phyloP scores from a whole-genome alignment of 1,140 invertebrate species.

The Aricia agestis region DNA sequence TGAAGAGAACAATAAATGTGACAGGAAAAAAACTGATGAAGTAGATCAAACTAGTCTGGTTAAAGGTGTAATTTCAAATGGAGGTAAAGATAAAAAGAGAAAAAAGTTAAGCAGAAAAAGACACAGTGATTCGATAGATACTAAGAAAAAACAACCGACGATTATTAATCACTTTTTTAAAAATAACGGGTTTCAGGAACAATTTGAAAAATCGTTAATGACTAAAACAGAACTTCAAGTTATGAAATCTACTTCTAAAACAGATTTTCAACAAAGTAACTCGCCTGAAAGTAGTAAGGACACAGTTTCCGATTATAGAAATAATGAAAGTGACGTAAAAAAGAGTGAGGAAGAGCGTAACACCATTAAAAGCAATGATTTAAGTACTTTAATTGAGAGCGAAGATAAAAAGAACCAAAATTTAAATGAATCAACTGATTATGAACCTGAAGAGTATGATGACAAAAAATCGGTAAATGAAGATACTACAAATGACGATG shows the following conservation, averaged over 20 bases:
- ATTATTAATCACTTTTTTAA: not conserved
- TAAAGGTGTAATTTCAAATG: not conserved
- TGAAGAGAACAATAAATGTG: conserved; percentile 3
- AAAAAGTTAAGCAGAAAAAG: not conserved
- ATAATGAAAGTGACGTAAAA: not conserved
- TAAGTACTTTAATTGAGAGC: too few relatives aligned
- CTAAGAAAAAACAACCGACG: not conserved
- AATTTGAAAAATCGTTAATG: not conserved
- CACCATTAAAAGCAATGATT: too few relatives aligned
- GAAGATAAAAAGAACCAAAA: not conserved
- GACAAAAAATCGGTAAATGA: not conserved
- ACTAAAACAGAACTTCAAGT: not conserved
- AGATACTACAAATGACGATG: not conserved
- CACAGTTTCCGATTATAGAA: not conserved
- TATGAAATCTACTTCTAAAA: not conserved
- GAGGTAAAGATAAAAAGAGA: not conserved
- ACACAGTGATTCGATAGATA: not conserved
- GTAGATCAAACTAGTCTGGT: conserved; percentile 4
- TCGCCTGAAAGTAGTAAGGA: not conserved
- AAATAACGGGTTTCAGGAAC: not conserved
- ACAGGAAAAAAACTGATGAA: not conserved
- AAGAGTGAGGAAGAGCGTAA: not conserved
- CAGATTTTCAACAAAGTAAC: not conserved
- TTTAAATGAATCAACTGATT: not conserved
- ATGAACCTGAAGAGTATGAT: not conserved